A percentile compares a stretch with the other conserved stretches of the same genome.
Conservation (phyloP, 1,140 invertebrate species). For the Drosophila micromelanica region DNA sequence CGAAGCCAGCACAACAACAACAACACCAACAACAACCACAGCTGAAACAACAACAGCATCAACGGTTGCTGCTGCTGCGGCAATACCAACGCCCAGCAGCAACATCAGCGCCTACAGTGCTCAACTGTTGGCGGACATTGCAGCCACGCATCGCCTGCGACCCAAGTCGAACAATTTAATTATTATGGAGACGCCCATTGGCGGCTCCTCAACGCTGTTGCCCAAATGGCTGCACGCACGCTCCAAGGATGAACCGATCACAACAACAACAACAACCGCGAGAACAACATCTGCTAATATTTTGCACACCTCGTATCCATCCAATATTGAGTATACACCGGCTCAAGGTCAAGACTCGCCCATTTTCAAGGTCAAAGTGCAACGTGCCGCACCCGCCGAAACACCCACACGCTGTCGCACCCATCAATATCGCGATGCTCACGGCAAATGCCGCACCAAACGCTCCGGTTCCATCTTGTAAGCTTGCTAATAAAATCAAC, state of each 20-base stretch:
- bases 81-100: constrained; percentile 10
- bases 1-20: constrained; percentile 29
- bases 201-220: constrained; percentile 34
- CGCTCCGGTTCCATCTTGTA: constrained; percentile 75
- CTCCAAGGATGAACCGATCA: constrained; percentile 55
- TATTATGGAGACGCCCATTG: constrained; percentile 60
- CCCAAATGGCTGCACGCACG: constrained; percentile 45
- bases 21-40: constrained; percentile 21
- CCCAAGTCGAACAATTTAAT: constrained; percentile 58
- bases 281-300: constrained; percentile 9
- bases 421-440: constrained; percentile 66
- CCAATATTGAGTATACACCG: constrained; percentile 63
- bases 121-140: constrained; percentile 60
- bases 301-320: neutral
- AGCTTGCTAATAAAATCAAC: constrained; percentile 42
- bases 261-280: constrained; percentile 14
- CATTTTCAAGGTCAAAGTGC: constrained; percentile 77
- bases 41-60: constrained; percentile 4
- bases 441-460: constrained; percentile 65
- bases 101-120: constrained; percentile 50
- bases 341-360: constrained; percentile 65
- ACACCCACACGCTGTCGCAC: constrained; percentile 54
- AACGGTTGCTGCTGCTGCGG: neutral
- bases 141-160: constrained; percentile 38
- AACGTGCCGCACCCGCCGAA: constrained; percentile 49